A percentile compares a stretch with the other conserved stretches of the same genome.
These are phyloP conservation scores for Blera fallax DNA, from an alignment of 2,888 invertebrate species.

Conservation along the genomic window DNA sequence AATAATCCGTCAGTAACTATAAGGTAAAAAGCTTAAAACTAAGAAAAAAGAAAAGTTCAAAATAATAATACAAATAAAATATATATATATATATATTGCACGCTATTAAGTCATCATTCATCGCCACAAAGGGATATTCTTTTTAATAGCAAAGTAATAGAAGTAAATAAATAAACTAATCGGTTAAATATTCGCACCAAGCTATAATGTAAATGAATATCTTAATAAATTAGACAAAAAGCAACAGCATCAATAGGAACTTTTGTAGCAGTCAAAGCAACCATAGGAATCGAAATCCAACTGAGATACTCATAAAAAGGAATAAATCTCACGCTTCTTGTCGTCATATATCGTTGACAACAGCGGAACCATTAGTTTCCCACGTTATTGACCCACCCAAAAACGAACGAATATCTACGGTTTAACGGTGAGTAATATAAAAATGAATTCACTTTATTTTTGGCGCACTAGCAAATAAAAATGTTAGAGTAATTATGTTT, in stretches of 20 bases:
- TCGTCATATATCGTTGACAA: constrained; percentile 30
- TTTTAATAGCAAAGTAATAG: constrained; percentile 34
- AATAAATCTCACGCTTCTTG: constrained; percentile 28
- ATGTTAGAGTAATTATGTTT: not conserved
- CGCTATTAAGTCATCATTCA: constrained; percentile 40
- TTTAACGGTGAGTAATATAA: constrained; percentile 74
- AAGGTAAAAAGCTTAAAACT: constrained; percentile 37
- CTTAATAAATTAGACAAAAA: constrained; percentile 32
- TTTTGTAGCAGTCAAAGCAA: constrained; percentile 19
- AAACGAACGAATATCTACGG: constrained; percentile 73
- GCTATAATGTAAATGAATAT: constrained; percentile 39
- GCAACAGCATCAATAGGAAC: not conserved
- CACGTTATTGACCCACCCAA: constrained; percentile 74
- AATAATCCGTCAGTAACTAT: constrained; percentile 65
- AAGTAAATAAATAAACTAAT: constrained; percentile 25
- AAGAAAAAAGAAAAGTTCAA: constrained; percentile 33
- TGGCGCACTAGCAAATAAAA: not conserved
- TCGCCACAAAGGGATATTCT: constrained; percentile 51
- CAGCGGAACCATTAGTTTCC: constrained; percentile 63
- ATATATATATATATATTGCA: constrained; percentile 41
- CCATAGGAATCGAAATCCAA: not conserved
- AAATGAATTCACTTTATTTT: not conserved
- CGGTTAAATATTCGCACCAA: constrained; percentile 48
- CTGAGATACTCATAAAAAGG: constrained; percentile 16
- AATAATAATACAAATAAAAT: not conserved